Percentiles rank a stretch among this genome's conserved stretches.
Evolutionary conservation across 2,888 invertebrate genomes (phyloP).

Genomic region (Drosophila yooni): DNA sequence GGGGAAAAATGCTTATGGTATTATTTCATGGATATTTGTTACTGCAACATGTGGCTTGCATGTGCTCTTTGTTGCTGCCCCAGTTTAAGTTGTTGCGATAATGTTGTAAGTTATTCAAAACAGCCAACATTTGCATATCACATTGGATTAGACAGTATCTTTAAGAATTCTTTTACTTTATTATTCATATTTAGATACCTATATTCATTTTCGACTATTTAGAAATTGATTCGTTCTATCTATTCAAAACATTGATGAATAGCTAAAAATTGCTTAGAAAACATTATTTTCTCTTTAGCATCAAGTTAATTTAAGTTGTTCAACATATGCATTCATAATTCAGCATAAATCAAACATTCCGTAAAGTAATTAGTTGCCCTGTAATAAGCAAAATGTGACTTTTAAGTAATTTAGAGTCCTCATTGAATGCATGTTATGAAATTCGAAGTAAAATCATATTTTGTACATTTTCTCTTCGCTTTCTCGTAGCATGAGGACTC

Average conservation of each 20-base stretch:
- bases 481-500: slow-evolving; percentile 15
- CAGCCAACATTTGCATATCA: background rate
- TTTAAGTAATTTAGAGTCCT: background rate
- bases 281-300: background rate
- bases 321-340: background rate
- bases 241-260: background rate
- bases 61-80: slow-evolving; percentile 32
- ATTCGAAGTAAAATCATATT: background rate
- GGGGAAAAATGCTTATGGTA: slow-evolving; percentile 14
- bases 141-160: background rate
- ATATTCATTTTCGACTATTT: background rate
- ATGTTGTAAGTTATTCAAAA: slow-evolving; percentile 6
- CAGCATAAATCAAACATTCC: background rate
- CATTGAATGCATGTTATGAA: background rate
- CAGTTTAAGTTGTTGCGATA: slow-evolving; percentile 30
- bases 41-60: slow-evolving; percentile 52
- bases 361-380: background rate
- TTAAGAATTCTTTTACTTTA: background rate
- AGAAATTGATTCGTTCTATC: background rate
- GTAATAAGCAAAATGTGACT: background rate
- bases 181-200: background rate
- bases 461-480: slow-evolving; percentile 10
- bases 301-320: background rate
- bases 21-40: slow-evolving; percentile 32
- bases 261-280: background rate